These are phyloP conservation scores for Siphlonurus alternatus DNA, from an alignment of 2,888 invertebrate genomes.

Conservation along the genomic window DNA sequence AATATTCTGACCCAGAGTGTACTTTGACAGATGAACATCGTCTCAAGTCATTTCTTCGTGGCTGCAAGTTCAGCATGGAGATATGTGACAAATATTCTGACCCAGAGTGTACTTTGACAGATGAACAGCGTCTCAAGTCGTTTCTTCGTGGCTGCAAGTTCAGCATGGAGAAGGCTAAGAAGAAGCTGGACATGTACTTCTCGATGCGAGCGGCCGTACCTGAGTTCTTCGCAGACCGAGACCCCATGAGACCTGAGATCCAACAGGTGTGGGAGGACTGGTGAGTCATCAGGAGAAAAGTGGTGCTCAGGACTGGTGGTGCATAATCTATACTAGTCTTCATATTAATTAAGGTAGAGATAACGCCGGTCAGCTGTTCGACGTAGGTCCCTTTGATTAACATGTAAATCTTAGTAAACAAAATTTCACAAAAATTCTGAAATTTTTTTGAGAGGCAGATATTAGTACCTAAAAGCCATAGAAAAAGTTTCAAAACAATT, in stretches of 20 bases:
- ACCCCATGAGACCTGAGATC: conserved; percentile 37
- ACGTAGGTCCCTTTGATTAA: too few species aligned
- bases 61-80: conserved; percentile 74
- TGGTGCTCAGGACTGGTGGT: background rate
- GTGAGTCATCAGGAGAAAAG: conserved; percentile 33
- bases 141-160: conserved; percentile 76
- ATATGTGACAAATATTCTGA: too few species aligned
- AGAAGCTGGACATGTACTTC: conserved; percentile 75
- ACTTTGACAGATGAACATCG: conserved; percentile 62
- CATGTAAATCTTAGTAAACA: too few species aligned
- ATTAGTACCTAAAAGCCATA: too few species aligned
- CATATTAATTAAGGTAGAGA: background rate
- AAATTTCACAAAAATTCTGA: background rate
- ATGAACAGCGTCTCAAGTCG: conserved; percentile 61
- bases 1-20: too few species aligned
- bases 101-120: too few species aligned
- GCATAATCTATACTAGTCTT: background rate
- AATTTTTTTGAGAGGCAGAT: too few species aligned
- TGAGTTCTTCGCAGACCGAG: conserved; percentile 63
- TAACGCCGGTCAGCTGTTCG: too few species aligned
- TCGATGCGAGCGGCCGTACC: conserved; percentile 69
- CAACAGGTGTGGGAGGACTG: conserved; percentile 35
- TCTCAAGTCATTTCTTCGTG: conserved; percentile 64
- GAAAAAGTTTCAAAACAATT: too few species aligned
- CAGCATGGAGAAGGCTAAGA: conserved; percentile 69